Evolutionary conservation across 2,888 invertebrate species (phyloP).

Genomic region (Campoletis raptor): DNA sequence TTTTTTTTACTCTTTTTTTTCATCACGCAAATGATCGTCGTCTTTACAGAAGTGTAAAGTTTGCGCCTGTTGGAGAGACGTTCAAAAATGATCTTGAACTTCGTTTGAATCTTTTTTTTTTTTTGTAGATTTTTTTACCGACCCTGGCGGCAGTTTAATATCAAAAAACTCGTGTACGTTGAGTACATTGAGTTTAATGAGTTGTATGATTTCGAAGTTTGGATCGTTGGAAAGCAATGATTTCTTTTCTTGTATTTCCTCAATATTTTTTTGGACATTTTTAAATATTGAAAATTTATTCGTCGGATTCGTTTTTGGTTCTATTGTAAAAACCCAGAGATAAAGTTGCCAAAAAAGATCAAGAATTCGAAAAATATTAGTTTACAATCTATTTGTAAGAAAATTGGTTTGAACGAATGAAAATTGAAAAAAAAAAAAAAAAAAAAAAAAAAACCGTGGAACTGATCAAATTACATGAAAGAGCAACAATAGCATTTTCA

Average conservation of each 20-base stretch:
- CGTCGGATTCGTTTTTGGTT: neutral
- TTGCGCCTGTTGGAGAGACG: neutral
- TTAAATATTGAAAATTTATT: neutral
- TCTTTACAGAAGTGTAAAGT: neutral
- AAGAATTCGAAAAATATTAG: neutral
- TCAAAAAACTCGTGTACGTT: neutral
- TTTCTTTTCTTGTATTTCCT: neutral
- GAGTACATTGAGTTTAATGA: neutral
- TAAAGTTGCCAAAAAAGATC: neutral
- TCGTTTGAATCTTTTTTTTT: constrained; percentile 9
- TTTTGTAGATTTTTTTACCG: constrained; percentile 15
- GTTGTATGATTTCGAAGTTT: neutral
- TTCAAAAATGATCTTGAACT: neutral
- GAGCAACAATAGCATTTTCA: neutral
- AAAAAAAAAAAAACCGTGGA: too few species aligned
- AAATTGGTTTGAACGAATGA: too few species aligned
- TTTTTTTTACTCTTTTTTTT: constrained; percentile 3
- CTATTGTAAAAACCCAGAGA: neutral
- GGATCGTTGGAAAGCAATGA: neutral
- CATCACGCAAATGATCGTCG: neutral
- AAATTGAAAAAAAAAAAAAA: neutral
- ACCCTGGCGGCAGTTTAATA: neutral
- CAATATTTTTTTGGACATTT: neutral
- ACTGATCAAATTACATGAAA: neutral
- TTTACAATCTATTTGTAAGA: neutral